phyloP scores from a whole-genome alignment of 1,140 invertebrate genomes.

The Daktulosphaira vitifoliae region DNA sequence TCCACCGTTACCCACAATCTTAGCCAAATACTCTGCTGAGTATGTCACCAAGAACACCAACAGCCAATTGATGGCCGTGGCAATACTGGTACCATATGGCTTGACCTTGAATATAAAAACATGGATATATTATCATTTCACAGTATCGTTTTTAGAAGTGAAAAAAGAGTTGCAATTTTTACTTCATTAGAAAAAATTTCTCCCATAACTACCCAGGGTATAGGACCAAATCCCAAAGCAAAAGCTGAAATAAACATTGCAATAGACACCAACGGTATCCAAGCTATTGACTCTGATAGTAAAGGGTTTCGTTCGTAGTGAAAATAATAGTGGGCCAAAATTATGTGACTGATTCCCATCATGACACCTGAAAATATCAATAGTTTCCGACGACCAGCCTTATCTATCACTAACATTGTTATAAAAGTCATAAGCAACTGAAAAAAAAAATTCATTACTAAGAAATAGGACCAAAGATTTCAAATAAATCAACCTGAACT shows the following conservation, averaged over 20 bases:
- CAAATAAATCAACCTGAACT: constrained; percentile 59
- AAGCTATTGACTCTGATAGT: constrained; percentile 39
- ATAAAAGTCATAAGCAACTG: constrained; percentile 46
- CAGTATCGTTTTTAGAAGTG: background rate
- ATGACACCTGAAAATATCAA: constrained; percentile 58
- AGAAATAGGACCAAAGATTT: background rate
- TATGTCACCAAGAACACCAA: constrained; percentile 70
- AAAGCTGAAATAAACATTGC: constrained; percentile 50
- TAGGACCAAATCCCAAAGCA: constrained; percentile 45
- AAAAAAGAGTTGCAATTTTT: constrained; percentile 39
- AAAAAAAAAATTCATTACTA: background rate
- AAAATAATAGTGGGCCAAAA: constrained; percentile 46
- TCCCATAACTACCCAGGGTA: constrained; percentile 53
- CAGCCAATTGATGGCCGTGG: background rate
- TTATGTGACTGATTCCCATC: constrained; percentile 54
- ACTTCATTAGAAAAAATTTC: constrained; percentile 52
- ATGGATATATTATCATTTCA: background rate
- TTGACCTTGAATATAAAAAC: constrained; percentile 6
- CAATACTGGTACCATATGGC: background rate
- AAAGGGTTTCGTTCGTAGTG: constrained; percentile 40
- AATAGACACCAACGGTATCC: constrained; percentile 49
- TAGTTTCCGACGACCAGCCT: constrained; percentile 55
- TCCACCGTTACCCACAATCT: constrained; percentile 54
- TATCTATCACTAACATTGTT: constrained; percentile 65
- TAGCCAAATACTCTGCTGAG: constrained; percentile 54